Evolutionary conservation across 2,797 vertebrate species (phyloP), one percentile per base, ranked within the genome.

Genomic region (Scolopax bukidnonensis): DNA sequence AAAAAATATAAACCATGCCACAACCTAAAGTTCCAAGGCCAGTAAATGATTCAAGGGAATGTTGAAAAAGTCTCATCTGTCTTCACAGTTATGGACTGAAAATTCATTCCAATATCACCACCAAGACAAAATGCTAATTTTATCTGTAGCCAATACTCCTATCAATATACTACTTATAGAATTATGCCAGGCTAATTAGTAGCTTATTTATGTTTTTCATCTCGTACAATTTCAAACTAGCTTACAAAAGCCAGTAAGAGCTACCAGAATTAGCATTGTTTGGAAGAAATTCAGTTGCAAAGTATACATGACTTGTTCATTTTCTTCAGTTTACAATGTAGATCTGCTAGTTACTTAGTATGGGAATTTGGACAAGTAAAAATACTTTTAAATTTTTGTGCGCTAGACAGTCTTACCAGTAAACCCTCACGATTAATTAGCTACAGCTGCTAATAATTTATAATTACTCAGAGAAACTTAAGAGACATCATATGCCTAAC

Each of bases 391-490:
- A 45, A n/a, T 57, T 80, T 23, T 36, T 30, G 27, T 75, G 36
- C 43, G n/a, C 67, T 74, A 60, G 75, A 53, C 50, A 59, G 51
- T 38, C 60, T 68, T 38, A 60, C 36, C 41, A 45, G 12, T 50
- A 70, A 92, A 56, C 59, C 56, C 75, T 60, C 7, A 19, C 64
- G 78, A 89, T 71, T 83, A 89, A 92, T 89, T 80, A 94, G 71
- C 64, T 82, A 18, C 71, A 92, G 81, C 65, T 93, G 61, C 69
- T 89, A 79, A 81, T 91, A 93, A 90, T 90, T 84, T 69, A 87
- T 85, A 73, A 54, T 23, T 38, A 48, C 54, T 85, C 36, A 24
- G 43, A 88, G 40, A 84, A 84, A 76, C 7, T 57, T 60, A 45
- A 79, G 59, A 59, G 21, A 60, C 13, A 79, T 57, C 57, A 81